These are phyloP conservation scores for Crematogaster levior DNA, from an alignment of 2,888 invertebrate species.

Conservation along the genomic window DNA sequence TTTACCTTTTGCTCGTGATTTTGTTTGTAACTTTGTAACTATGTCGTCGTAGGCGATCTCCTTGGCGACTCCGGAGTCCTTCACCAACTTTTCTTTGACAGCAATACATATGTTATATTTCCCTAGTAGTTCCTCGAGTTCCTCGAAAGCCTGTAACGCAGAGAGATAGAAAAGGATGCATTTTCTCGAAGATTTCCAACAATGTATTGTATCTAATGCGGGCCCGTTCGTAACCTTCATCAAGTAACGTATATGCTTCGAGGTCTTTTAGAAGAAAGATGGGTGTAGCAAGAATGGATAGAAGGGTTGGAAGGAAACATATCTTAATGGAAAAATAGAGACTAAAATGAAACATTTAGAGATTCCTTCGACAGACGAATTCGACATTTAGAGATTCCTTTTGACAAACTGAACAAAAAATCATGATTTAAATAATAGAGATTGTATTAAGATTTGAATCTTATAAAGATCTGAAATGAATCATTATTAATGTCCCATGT, in stretches of 20 bases:
- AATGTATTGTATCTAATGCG: conserved; percentile 33
- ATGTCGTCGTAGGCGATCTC: conserved; percentile 95
- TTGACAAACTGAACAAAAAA: neutral
- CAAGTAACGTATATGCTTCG: conserved; percentile 16
- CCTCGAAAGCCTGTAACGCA: conserved; percentile 94
- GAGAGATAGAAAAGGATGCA: conserved; percentile 24
- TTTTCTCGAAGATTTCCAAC: conserved; percentile 34
- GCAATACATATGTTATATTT: conserved; percentile 96
- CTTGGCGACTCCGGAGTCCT: conserved; percentile 97
- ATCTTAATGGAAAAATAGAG: conserved; percentile 58
- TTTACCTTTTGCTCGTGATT: conserved; percentile 95
- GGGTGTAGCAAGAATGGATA: conserved; percentile 29
- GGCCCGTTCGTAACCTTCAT: conserved; percentile 19
- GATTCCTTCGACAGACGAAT: no score
- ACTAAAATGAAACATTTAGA: conserved; percentile 49
- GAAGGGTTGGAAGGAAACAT: neutral
- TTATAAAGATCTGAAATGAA: neutral
- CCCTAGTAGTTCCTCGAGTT: conserved; percentile 94
- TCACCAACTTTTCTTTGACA: conserved; percentile 96
- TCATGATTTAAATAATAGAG: neutral
- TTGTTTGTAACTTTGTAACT: conserved; percentile 93
- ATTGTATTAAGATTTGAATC: neutral
- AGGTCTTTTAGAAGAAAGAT: conserved; percentile 50
- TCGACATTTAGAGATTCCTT: conserved; percentile 36
- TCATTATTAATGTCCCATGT: neutral